phyloP scores from a whole-genome alignment of 2,797 vertebrate genomes.

The Gobionotothen gibberifrons region DNA sequence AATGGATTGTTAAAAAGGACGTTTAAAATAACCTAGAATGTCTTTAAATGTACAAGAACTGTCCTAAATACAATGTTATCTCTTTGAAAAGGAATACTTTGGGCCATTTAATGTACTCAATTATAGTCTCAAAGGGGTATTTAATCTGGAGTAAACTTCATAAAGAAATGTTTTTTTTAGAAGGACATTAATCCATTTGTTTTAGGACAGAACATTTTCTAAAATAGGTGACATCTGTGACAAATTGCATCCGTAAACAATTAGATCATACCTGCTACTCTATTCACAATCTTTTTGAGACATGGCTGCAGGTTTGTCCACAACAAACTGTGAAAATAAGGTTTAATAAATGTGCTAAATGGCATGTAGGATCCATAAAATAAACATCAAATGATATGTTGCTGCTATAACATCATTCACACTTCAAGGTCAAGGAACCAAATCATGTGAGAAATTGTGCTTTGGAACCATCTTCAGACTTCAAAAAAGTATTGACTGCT shows the following conservation, averaged over 20 bases:
- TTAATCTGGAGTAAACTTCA: too few relatives aligned
- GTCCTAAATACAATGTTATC: too few relatives aligned
- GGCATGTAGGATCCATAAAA: background rate
- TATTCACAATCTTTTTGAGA: too few relatives aligned
- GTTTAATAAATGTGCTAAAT: background rate
- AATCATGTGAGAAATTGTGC: constrained; percentile 23
- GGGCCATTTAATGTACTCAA: too few relatives aligned
- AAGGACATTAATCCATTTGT: too few relatives aligned
- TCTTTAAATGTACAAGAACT: too few relatives aligned
- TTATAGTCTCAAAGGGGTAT: too few relatives aligned
- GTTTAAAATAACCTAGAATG: background rate
- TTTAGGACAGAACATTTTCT: too few relatives aligned
- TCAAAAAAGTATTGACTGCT: constrained; percentile 32
- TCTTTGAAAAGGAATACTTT: too few relatives aligned
- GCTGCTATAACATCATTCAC: background rate
- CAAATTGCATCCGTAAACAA: too few relatives aligned
- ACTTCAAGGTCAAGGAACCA: constrained; percentile 17
- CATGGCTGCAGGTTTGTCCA: background rate
- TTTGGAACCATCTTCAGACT: constrained; percentile 23
- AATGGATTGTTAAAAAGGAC: background rate
- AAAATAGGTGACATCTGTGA: background rate
- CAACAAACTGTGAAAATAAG: background rate
- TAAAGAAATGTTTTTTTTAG: too few relatives aligned
- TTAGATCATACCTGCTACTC: too few relatives aligned
- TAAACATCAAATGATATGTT: background rate